phyloP scores from a whole-genome alignment of 2,797 vertebrate species.

The Molossus alvarezi region DNA sequence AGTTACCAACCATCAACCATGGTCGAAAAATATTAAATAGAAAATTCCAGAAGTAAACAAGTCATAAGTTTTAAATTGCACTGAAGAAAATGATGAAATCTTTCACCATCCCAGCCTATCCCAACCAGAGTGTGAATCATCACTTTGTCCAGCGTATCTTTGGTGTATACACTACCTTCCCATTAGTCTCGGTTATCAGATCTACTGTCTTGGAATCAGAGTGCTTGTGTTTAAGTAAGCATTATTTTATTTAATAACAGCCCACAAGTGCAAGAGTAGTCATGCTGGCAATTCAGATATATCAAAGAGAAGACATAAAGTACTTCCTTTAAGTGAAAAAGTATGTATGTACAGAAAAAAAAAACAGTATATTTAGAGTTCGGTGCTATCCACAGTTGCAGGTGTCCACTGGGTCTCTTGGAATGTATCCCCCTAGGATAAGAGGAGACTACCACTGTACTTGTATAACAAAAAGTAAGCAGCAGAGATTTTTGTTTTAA shows the following conservation, averaged over 20 bases:
- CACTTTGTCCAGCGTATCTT: neutral
- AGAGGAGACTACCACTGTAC: neutral
- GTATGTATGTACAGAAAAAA: neutral
- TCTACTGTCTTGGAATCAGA: neutral
- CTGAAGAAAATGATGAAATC: neutral
- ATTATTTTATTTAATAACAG: neutral
- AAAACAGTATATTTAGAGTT: neutral
- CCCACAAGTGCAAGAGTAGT: neutral
- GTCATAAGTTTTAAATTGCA: neutral
- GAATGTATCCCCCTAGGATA: neutral
- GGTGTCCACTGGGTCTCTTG: neutral
- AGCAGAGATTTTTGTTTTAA: too few relatives aligned
- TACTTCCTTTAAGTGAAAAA: neutral
- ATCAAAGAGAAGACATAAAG: neutral
- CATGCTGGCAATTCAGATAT: neutral
- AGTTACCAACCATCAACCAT: neutral
- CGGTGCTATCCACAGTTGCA: neutral
- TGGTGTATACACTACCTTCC: too few relatives aligned
- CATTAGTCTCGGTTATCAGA: neutral
- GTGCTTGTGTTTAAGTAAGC: neutral
- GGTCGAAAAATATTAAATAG: neutral
- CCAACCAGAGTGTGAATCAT: too few relatives aligned
- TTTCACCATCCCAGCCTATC: neutral
- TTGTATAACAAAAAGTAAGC: conserved; percentile 47
- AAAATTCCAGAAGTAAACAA: neutral